Evolutionary conservation across 2,888 invertebrate genomes (phyloP).

Genomic region (Cephalotes varians): DNA sequence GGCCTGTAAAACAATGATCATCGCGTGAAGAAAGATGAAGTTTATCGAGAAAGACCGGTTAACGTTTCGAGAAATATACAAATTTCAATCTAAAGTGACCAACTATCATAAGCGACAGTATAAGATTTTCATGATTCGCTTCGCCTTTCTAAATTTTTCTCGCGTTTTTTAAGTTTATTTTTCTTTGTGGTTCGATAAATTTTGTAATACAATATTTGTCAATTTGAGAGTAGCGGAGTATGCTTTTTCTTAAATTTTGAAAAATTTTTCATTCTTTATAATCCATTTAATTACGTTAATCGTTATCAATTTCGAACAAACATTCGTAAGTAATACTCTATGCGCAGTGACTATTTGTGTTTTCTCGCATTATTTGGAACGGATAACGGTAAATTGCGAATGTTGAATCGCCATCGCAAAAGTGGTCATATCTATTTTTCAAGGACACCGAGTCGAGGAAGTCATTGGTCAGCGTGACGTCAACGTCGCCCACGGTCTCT

Average conservation of each 20-base stretch:
- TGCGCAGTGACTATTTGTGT: background rate
- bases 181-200: background rate
- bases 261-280: background rate
- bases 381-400: background rate
- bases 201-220: background rate
- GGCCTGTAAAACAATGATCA: slow-evolving; percentile 14
- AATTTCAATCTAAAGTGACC: background rate
- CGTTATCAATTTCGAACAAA: background rate
- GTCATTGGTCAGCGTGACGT: slow-evolving; percentile 68
- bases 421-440: slow-evolving; percentile 57
- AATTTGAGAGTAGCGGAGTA: too few species aligned
- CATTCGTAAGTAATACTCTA: background rate
- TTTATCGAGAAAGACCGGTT: background rate
- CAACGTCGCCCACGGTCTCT: slow-evolving; percentile 73
- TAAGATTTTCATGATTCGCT: background rate
- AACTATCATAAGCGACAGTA: background rate
- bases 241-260: background rate
- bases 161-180: background rate
- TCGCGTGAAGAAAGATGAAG: background rate
- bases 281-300: slow-evolving; percentile 6
- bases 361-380: background rate
- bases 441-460: slow-evolving; percentile 69
- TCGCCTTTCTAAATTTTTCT: background rate
- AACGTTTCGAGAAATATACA: background rate
- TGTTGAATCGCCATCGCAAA: slow-evolving; percentile 53